Conservation (phyloP, 2,888 invertebrate genomes). For the Esperia sulphurella region DNA sequence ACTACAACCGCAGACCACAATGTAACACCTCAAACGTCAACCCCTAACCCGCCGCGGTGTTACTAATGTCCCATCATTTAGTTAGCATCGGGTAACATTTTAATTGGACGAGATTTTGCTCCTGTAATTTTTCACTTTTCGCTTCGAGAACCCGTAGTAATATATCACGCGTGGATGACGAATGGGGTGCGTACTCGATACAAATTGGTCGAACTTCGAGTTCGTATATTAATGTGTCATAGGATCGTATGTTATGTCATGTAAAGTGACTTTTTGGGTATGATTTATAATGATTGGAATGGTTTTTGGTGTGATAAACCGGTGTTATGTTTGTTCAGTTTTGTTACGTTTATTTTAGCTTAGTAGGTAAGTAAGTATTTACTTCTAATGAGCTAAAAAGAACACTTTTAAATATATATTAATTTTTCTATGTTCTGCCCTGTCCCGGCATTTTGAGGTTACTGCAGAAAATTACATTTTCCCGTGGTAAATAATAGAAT, state of each 20-base stretch:
- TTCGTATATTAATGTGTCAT: constrained; percentile 29
- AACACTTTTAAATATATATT: no score
- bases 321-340: no score
- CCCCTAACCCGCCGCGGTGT: constrained; percentile 10
- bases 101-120: constrained; percentile 55
- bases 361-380: no score
- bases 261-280: background rate
- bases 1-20: constrained; percentile 11
- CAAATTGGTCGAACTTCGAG: constrained; percentile 38
- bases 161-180: constrained; percentile 37
- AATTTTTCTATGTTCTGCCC: no score
- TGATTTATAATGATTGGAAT: background rate
- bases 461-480: no score
- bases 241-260: constrained; percentile 9
- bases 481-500: no score
- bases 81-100: constrained; percentile 54
- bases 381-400: no score
- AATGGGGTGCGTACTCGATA: constrained; percentile 41
- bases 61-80: constrained; percentile 38
- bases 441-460: no score
- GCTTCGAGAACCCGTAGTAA: constrained; percentile 20
- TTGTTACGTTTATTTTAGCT: no score
- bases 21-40: constrained; percentile 8
- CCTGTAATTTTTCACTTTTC: constrained; percentile 50
- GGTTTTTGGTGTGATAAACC: background rate